Percentiles rank a stretch among this genome's conserved stretches.
phyloP scores from a whole-genome alignment of 1,140 invertebrate genomes.

The Neotoxoptera formosana region DNA sequence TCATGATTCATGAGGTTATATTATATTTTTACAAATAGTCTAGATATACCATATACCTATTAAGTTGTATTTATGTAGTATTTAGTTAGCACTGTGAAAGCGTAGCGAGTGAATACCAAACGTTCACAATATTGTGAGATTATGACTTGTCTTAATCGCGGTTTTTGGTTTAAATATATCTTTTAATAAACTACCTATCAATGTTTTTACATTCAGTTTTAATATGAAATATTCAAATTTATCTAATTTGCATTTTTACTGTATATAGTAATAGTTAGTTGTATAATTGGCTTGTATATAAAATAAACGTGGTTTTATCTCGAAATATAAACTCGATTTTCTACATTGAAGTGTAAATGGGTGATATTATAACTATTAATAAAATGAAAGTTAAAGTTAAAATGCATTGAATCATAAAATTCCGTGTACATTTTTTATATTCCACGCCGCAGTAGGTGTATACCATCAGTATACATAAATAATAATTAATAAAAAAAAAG shows the following conservation, averaged over 20 bases:
- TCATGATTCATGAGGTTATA: neutral
- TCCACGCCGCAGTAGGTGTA: neutral
- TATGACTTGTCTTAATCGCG: neutral
- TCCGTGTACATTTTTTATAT: neutral
- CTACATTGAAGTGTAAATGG: neutral
- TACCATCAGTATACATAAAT: neutral
- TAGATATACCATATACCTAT: neutral
- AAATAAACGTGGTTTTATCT: neutral
- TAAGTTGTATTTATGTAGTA: neutral
- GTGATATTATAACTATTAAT: neutral
- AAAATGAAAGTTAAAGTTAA: neutral
- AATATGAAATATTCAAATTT: neutral
- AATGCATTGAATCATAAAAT: neutral
- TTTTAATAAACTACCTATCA: neutral
- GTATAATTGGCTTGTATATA: neutral
- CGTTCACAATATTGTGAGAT: neutral
- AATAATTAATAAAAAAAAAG: conserved; percentile 9
- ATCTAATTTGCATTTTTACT: neutral
- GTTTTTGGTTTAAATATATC: neutral
- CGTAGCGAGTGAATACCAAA: neutral
- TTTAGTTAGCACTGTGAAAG: neutral
- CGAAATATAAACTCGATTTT: neutral
- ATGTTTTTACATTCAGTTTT: neutral
- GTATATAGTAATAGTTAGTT: neutral
- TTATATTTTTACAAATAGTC: neutral